phyloP scores from a whole-genome alignment of 2,888 invertebrate species.

The Stegophylla sp. region DNA sequence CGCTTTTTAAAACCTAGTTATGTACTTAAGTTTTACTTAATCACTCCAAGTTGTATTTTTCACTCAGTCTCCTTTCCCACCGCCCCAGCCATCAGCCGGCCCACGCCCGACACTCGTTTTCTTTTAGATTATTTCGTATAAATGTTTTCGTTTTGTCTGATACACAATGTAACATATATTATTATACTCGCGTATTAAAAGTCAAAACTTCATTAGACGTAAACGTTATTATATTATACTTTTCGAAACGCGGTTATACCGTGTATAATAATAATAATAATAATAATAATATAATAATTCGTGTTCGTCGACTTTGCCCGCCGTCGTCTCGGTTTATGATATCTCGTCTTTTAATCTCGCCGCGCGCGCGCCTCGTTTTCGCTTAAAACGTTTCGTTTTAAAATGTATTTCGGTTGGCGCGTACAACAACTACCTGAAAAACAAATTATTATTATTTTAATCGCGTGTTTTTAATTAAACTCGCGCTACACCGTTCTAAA shows the following conservation, averaged over 20 bases:
- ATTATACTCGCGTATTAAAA: constrained; percentile 11
- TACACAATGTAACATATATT: background rate
- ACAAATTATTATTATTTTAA: constrained; percentile 46
- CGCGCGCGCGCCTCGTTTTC: constrained; percentile 37
- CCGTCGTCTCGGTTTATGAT: constrained; percentile 8
- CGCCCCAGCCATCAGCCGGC: too few species aligned
- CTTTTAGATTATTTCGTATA: background rate
- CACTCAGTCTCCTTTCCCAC: background rate
- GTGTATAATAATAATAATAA: too few species aligned
- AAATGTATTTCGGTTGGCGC: constrained; percentile 15
- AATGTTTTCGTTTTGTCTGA: constrained; percentile 23
- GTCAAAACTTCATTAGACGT: constrained; percentile 36
- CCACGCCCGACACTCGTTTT: too few species aligned
- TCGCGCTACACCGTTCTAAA: constrained; percentile 3
- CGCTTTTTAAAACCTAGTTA: background rate
- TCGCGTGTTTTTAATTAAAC: constrained; percentile 56
- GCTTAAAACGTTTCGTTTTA: constrained; percentile 43
- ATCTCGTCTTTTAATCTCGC: constrained; percentile 45
- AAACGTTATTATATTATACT: background rate
- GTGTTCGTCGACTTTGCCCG: constrained; percentile 29
- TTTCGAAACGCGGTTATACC: constrained; percentile 10
- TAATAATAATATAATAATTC: constrained; percentile 12
- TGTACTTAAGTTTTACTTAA: background rate
- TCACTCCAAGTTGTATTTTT: background rate
- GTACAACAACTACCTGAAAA: constrained; percentile 43